Percentiles rank a stretch among this genome's conserved stretches.
Conservation (phyloP, 2,113 vertebrate genomes). For the Microtus montanus region DNA sequence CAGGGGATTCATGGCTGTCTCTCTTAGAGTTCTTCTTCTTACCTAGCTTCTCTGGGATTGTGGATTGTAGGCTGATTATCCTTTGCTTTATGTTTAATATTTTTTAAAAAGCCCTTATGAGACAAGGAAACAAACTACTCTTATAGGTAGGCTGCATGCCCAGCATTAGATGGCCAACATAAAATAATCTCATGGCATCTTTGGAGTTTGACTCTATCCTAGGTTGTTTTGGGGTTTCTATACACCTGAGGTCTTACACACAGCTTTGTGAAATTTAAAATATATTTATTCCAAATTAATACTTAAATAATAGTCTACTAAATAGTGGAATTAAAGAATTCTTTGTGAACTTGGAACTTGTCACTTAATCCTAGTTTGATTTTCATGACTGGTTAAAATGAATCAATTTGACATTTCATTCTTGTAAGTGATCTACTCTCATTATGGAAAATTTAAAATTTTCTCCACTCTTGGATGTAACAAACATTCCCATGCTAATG, state of each 20-base stretch:
- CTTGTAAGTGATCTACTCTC: neutral
- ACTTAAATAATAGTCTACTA: neutral
- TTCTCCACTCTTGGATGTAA: neutral
- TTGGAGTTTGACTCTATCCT: neutral
- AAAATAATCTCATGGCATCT: neutral
- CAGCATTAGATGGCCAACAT: neutral
- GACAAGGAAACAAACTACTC: neutral
- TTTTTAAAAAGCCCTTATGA: neutral
- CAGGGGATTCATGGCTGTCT: no score
- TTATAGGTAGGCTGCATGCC: neutral
- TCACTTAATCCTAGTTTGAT: neutral
- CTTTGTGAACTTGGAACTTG: neutral
- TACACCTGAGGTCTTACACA: neutral
- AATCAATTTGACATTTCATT: neutral
- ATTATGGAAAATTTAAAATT: neutral
- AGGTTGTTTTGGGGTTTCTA: neutral
- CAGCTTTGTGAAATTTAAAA: neutral
- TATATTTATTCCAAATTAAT: neutral
- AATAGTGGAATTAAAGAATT: neutral
- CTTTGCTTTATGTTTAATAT: no score
- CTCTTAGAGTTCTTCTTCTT: no score
- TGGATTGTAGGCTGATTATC: no score
- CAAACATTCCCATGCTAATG: neutral
- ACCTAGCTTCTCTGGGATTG: no score
- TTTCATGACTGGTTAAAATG: neutral